Percentiles rank a stretch among this genome's conserved stretches.
Evolutionary conservation across 2,888 invertebrate species (phyloP).

Genomic region (Alitta virens): DNA sequence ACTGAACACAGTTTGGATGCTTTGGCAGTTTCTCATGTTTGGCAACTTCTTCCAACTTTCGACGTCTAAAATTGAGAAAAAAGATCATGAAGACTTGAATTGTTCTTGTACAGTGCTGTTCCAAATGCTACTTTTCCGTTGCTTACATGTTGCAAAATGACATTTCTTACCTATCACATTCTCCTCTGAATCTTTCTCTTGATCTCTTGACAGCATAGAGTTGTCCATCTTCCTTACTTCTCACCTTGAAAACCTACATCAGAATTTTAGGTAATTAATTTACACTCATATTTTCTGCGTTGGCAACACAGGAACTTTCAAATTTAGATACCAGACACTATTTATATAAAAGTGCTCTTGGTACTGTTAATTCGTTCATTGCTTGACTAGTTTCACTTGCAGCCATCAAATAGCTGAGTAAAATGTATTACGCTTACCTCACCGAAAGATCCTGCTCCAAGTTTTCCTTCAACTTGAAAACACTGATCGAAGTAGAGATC

Average conservation of each 20-base stretch:
- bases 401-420: too few species aligned
- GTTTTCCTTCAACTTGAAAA: constrained; percentile 64
- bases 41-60: constrained; percentile 67
- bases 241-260: constrained; percentile 66
- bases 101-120: background rate
- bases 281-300: too few species aligned
- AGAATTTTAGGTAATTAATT: too few species aligned
- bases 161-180: constrained; percentile 60
- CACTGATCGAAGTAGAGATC: constrained; percentile 69
- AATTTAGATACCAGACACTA: too few species aligned
- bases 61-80: constrained; percentile 48
- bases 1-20: constrained; percentile 68
- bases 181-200: constrained; percentile 64
- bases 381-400: too few species aligned
- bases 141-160: too few species aligned
- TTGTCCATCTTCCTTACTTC: constrained; percentile 66
- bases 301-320: too few species aligned
- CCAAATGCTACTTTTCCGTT: background rate
- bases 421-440: constrained; percentile 62
- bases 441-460: constrained; percentile 76
- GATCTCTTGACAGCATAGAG: constrained; percentile 73
- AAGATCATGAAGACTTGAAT: background rate
- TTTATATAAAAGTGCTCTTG: too few species aligned
- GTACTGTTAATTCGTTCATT: too few species aligned
- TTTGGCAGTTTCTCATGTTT: constrained; percentile 69